A percentile compares a stretch with the other conserved stretches of the same genome.
Conservation (phyloP, 2,113 vertebrate species). For the Pycnonotus jocosus region DNA sequence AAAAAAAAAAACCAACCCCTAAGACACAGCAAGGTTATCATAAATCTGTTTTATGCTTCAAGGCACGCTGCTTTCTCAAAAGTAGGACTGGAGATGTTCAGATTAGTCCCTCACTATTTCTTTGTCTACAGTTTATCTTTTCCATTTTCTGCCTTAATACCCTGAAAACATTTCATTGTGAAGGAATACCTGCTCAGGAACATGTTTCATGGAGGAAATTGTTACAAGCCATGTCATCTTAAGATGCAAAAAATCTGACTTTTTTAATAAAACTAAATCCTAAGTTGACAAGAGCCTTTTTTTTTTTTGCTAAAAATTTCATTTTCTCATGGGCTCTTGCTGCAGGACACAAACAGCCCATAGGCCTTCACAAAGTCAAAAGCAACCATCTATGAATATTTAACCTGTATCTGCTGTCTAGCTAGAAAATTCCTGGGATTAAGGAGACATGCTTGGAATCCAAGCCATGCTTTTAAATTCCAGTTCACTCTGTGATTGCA, state of each 20-base stretch:
- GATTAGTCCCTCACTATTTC: background rate
- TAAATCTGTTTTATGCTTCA: background rate
- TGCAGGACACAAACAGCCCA: background rate
- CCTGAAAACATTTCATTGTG: background rate
- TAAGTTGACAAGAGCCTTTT: background rate
- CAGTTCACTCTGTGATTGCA: background rate
- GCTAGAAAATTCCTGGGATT: background rate
- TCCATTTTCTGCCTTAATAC: background rate
- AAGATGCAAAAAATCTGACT: background rate
- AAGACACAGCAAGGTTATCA: background rate
- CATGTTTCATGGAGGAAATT: background rate
- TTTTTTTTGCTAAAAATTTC: background rate
- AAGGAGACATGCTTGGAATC: constrained; percentile 17
- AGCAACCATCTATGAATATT: background rate
- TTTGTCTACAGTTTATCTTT: background rate
- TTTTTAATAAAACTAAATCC: background rate
- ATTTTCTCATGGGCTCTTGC: background rate
- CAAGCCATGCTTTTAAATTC: background rate
- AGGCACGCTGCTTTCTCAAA: background rate
- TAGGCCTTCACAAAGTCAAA: background rate
- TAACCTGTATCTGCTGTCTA: background rate
- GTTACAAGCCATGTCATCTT: background rate
- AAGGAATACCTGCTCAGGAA: background rate
- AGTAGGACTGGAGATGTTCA: background rate
- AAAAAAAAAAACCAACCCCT: background rate